Base-by-base conservation (phyloP, 2,113 vertebrate genomes). In the Emydura subglobosa region DNA sequence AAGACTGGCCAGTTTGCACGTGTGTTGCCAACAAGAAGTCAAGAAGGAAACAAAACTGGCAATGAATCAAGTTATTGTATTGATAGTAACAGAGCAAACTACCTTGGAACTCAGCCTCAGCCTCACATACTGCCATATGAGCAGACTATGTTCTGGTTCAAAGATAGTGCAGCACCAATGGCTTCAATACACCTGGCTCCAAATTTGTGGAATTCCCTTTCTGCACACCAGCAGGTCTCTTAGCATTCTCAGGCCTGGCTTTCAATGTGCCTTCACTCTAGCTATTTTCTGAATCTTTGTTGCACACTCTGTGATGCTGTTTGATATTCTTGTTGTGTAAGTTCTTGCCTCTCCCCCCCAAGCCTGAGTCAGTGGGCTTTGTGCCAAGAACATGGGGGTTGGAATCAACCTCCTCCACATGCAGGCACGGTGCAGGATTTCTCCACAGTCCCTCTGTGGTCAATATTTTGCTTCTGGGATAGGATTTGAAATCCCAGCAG, bases 41-140 rank as follows among this genome's bases (percentile, higher is more conserved):
- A 17, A 92, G 96, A 93, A 79, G 96, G 91, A 94, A 95, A 95
- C 83, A 95, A 95, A 95, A 31, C 51, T 80, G 84, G 76, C 57
- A 65, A 81, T 90, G 97, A 98, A 96, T 97, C 97, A 96, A 96
- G 85, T 89, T 86, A 59, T 94, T 91, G 82, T 86, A 96, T 88
- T 0, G 47, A 97, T 85, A 97, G 93, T 7, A 16, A 25, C 90
- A 93, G 92, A 97, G 95, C 44, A 89, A 97, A 95, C 84, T 97
- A 90, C 79, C 94, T 92, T 97, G 96, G 94, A 97, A 94, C 76
- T 83, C 95, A 90, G 94, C 96, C 96, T 93, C 82, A 79, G 96
- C 90, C 55, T 94, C 34, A 54, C 59, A 93, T 86, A 83, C 87
- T 81, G 91, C 47, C 65, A 90, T 0, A 5, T 91, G 86, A 49